Conservation (phyloP, 1,140 invertebrate genomes). For the Micrasema minimum region DNA sequence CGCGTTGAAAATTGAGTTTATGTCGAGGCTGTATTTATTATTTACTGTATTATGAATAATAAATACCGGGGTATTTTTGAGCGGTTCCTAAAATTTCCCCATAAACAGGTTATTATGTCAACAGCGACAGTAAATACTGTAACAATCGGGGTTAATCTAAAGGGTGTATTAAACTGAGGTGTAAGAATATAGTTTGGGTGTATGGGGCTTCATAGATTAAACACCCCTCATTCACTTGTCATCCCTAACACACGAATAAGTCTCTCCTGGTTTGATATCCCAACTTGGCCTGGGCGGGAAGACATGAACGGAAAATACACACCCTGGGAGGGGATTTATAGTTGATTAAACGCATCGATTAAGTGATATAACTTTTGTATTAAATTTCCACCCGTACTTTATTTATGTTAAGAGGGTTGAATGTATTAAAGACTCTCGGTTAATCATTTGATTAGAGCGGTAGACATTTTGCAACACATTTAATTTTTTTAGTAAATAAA, state of each 20-base stretch:
- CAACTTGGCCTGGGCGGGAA: slow-evolving; percentile 6
- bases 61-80: slow-evolving; percentile 8
- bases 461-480: too few relatives aligned
- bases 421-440: too few relatives aligned
- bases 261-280: slow-evolving; percentile 16
- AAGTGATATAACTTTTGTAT: slow-evolving; percentile 30
- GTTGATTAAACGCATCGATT: slow-evolving; percentile 26
- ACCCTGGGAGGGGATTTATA: slow-evolving; percentile 19
- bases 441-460: too few relatives aligned
- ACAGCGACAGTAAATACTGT: slow-evolving; percentile 15
- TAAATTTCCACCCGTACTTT: slow-evolving; percentile 13
- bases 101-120: slow-evolving; percentile 28
- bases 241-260: slow-evolving; percentile 32
- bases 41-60: slow-evolving; percentile 6
- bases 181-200: slow-evolving; percentile 21
- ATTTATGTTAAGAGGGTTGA: background rate
- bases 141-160: slow-evolving; percentile 33
- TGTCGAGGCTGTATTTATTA: slow-evolving; percentile 5
- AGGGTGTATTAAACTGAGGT: slow-evolving; percentile 31
- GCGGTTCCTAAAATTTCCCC: slow-evolving; percentile 13
- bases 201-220: slow-evolving; percentile 28
- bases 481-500: too few relatives aligned
- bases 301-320: slow-evolving; percentile 20
- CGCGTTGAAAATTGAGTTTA: slow-evolving; percentile 7
- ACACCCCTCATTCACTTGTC: slow-evolving; percentile 29